Percentiles rank a stretch among this genome's conserved stretches.
Evolutionary conservation across 2,113 vertebrate genomes (phyloP).

Genomic region (Paradisaea rubra): DNA sequence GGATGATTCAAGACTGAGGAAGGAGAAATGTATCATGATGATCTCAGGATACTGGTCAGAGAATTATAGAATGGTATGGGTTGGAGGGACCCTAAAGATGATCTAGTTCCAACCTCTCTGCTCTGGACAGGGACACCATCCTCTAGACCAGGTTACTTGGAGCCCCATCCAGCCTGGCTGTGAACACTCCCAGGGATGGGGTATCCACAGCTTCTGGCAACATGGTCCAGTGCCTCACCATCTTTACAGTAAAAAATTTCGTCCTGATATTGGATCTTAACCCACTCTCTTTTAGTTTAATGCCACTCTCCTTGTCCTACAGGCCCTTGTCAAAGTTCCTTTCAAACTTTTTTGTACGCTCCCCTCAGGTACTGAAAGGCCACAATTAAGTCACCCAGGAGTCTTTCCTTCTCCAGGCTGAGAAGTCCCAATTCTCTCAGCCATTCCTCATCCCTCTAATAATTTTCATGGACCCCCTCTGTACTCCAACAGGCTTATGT

Average conservation of each 20-base stretch:
- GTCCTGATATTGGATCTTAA: not conserved
- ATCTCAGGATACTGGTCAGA: not conserved
- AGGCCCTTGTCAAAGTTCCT: not conserved
- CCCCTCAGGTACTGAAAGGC: not conserved
- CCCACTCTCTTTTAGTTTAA: not conserved
- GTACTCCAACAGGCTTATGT: not conserved
- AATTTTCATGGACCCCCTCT: not conserved
- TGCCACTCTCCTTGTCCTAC: not conserved
- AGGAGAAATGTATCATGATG: not conserved
- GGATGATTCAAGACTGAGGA: not conserved
- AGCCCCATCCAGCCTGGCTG: not conserved
- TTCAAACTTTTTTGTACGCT: not conserved
- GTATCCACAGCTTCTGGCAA: not conserved
- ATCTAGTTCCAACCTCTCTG: not conserved
- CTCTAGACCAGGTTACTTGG: not conserved
- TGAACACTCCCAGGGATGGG: not conserved
- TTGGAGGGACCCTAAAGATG: not conserved
- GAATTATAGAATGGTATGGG: not conserved
- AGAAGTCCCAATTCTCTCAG: not conserved
- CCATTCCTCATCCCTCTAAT: not conserved
- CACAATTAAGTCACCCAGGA: accelerated
- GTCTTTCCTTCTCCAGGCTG: not conserved
- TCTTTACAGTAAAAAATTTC: not conserved
- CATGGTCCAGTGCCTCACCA: not conserved
- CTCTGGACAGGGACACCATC: accelerated